Percentiles rank a stretch among this genome's conserved stretches.
Evolutionary conservation across 2,113 vertebrate genomes (phyloP).

Genomic region (Perca schrenkii): DNA sequence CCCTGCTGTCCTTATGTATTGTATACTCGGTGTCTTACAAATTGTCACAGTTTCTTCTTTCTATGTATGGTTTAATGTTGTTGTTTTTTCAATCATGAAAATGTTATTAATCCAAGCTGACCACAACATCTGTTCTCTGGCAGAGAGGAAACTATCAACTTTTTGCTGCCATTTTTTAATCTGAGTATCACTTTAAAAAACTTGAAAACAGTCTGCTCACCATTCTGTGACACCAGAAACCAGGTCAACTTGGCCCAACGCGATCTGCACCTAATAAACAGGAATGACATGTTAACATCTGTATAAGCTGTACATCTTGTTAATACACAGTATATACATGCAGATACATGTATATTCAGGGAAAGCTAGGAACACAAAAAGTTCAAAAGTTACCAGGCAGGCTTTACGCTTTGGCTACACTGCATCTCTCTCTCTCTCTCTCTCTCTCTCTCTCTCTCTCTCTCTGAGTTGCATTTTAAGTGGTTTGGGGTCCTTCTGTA

Average conservation of each 20-base stretch:
- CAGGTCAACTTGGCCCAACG: slow-evolving; percentile 76
- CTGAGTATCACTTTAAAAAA: background rate
- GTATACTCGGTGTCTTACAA: background rate
- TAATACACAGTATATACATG: no score
- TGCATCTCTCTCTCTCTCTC: no score
- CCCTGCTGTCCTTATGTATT: background rate
- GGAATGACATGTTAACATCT: slow-evolving; percentile 1
- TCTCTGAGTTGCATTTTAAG: no score
- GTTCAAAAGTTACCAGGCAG: no score
- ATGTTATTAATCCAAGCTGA: background rate
- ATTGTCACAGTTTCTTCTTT: background rate
- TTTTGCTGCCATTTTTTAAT: background rate
- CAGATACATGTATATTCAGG: no score
- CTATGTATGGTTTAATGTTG: no score
- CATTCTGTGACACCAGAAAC: slow-evolving; percentile 79
- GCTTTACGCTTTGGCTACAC: no score
- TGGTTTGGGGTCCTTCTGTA: no score
- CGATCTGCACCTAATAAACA: slow-evolving; percentile 77
- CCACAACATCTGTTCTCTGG: background rate
- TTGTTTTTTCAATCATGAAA: background rate
- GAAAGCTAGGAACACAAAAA: no score
- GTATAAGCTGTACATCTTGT: background rate
- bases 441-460: no score
- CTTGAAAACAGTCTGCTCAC: slow-evolving; percentile 62
- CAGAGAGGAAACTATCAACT: no score